Evolutionary conservation across 2,113 vertebrate genomes (phyloP), one percentile per base, ranked within the genome.

Genomic region (Herpetotheres cachinnans): DNA sequence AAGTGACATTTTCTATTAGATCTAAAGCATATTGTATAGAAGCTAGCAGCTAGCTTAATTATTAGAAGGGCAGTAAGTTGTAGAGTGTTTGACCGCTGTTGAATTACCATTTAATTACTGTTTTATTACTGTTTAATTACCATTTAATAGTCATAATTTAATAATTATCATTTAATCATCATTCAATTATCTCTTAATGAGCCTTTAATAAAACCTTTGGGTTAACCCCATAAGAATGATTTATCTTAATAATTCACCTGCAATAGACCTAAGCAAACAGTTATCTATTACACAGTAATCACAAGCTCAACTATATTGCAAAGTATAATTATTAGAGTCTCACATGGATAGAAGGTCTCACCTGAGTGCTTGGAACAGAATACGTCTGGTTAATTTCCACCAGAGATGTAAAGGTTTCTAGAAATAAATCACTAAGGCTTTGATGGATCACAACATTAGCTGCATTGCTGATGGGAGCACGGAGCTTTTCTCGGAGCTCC

Each of bases 391-490:
- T 99, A 59, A 98, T 98, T 90, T 99, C 99, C 92, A 99, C 99
- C 70, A 99, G 97, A 61, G 98, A 98, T 46, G 97, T 98, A 82
- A 99, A 99, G 2, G 99, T 99, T 66, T 99, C 99, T 97, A 99
- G 96, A 95, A 99, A 99, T 46, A 99, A 98, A 86, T 99, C 99
- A 27, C 99, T 98, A 77, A 99, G 98, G 30, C 99, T 99, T 96
- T 99, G 99, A 96, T 97, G 99, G 95, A 99, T 99, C 74, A 99
- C 99, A 21, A 99, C 99, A 5, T 99, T 98, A 66, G 99, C 98
- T 25, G 98, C 98, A 10, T 98, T 99, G 83, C 97, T 98, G 91
- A 99, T 98, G 11, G 99, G 99, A 16, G 98, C 98, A 20, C 67
- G 98, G 24, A 99, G 98, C 83, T 99, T 99, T 95, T 99, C 99